A percentile compares a stretch with the other conserved stretches of the same genome.
phyloP scores from a whole-genome alignment of 1,140 invertebrate species.

The Oryctes rhinoceros region DNA sequence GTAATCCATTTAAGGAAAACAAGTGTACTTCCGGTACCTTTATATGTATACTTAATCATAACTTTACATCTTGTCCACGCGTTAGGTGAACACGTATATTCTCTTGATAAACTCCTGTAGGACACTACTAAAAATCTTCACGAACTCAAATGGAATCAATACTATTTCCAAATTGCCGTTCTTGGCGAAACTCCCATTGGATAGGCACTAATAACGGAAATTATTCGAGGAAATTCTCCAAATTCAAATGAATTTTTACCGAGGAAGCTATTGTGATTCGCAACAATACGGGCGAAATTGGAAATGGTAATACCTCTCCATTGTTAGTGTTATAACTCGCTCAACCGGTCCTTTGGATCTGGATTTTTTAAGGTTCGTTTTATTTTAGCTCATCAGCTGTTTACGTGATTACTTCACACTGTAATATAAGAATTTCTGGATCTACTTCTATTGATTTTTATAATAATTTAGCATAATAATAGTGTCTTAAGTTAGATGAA shows the following conservation, averaged over 20 bases:
- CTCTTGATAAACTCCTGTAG: too few species aligned
- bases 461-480: too few species aligned
- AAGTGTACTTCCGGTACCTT: too few species aligned
- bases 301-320: slow-evolving; percentile 16
- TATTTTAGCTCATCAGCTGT: background rate
- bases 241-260: slow-evolving; percentile 46
- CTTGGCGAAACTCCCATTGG: background rate
- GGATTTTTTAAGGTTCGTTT: background rate
- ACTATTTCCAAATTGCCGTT: background rate
- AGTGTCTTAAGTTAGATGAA: too few species aligned
- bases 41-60: too few species aligned
- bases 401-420: too few species aligned
- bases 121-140: too few species aligned
- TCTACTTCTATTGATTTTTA: too few species aligned
- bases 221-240: slow-evolving; percentile 42
- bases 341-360: background rate
- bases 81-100: too few species aligned
- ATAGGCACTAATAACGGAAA: slow-evolving; percentile 39
- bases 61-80: too few species aligned
- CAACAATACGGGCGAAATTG: slow-evolving; percentile 39
- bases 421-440: too few species aligned
- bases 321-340: slow-evolving; percentile 6
- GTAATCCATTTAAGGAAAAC: too few species aligned
- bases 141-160: background rate
- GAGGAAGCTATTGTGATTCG: slow-evolving; percentile 19